Percentiles rank a stretch among this genome's conserved stretches.
These are phyloP conservation scores for Euproctis similis DNA, from an alignment of 2,888 invertebrate species.

Conservation along the genomic window DNA sequence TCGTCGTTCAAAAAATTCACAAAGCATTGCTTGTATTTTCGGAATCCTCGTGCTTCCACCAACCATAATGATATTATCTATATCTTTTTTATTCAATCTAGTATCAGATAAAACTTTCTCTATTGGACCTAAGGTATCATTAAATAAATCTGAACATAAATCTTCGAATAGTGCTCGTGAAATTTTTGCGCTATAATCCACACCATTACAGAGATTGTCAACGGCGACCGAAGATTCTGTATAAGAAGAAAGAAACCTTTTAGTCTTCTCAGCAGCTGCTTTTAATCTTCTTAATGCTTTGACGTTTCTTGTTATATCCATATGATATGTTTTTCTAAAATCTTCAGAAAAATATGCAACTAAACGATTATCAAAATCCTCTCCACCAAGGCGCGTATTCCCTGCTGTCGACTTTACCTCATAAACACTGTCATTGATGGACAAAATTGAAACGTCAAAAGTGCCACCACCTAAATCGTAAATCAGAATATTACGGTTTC, in stretches of 20 bases:
- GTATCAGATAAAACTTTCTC: conserved; percentile 40
- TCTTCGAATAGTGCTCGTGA: conserved; percentile 46
- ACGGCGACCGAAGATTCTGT: conserved; percentile 37
- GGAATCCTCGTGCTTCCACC: conserved; percentile 59
- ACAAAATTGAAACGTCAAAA: conserved; percentile 49
- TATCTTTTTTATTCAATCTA: conserved; percentile 33
- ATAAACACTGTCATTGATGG: conserved; percentile 36
- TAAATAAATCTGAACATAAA: conserved; percentile 53
- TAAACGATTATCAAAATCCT: conserved; percentile 55
- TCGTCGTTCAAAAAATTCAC: conserved; percentile 39
- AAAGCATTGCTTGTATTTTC: conserved; percentile 39
- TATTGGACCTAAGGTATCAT: conserved; percentile 37
- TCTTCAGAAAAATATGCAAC: conserved; percentile 51
- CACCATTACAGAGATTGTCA: conserved; percentile 37
- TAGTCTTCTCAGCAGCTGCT: conserved; percentile 45
- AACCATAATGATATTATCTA: conserved; percentile 43
- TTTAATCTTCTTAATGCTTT: conserved; percentile 40
- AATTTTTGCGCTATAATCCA: conserved; percentile 42
- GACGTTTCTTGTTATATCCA: conserved; percentile 28
- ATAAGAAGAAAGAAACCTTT: conserved; percentile 39
- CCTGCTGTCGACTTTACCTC: conserved; percentile 51
- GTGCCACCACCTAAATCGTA: conserved; percentile 59
- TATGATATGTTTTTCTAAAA: conserved; percentile 38
- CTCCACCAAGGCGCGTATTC: conserved; percentile 46
- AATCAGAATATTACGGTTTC: conserved; percentile 37